Base-by-base conservation (phyloP, 92 coral and sea anemone species). In the Porites evermanni region DNA sequence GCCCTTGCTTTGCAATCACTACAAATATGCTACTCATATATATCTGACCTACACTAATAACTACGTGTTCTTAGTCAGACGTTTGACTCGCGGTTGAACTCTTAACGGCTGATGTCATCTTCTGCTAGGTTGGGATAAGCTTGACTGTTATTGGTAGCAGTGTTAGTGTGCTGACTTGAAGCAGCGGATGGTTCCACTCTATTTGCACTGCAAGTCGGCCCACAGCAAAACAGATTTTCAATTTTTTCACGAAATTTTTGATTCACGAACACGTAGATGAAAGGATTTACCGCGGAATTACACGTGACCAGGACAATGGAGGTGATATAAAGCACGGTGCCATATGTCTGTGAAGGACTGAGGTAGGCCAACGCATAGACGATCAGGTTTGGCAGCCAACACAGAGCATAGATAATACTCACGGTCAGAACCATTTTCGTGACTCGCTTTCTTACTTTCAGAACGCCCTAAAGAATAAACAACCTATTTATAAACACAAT, bases 201-300 rank as follows among this genome's bases (percentile, higher is more conserved):
- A 64, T 76, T 88, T 14, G 16, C 13, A 11, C 23, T 76, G 20
- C 88, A 56, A 19, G 69, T 60, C 51, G 44, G 47, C 24, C 67
- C 80, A 38, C 89, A 82, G 72, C 78, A 78, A 19, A 89, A 5
- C 58, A 92, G 63, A 16, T 18, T 79, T 3, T 69, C 67, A 52
- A 92, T 58, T 26, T 78, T 86, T 5, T 88, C 54, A 21, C 91
- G 83, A 58, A 92, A 92, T 32, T 79, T 74, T 54, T 92, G 77
- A 38, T 79, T 86, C 68, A 84, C 89, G 53, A 92, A 92, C 1
- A 86, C 91, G 80, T 92, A 92, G 59, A 92, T 74, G 71, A 92
- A 92, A 53, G 95, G 95, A 53, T 92, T 92, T 67, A 86, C 89
- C 11, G 95, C 79, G 50, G 95, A 92, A 65, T 92, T 92, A 18